phyloP scores from a whole-genome alignment of 2,797 vertebrate species.

The Gadopsis marmoratus region DNA sequence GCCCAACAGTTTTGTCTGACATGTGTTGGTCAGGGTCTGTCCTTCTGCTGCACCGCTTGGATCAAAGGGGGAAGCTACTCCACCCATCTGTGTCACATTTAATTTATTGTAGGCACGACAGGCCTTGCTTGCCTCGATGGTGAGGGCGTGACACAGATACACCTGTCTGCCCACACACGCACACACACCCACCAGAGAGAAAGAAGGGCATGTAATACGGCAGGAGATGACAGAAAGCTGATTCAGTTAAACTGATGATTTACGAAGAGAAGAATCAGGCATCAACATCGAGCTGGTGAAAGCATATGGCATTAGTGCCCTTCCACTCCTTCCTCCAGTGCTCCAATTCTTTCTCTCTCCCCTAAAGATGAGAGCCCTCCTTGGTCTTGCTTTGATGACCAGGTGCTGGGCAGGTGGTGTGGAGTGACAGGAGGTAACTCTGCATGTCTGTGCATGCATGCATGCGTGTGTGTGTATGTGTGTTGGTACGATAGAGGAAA shows the following conservation, averaged over 20 bases:
- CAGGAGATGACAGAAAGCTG: conserved; percentile 38
- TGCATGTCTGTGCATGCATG: conserved; percentile 55
- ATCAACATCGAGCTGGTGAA: conserved; percentile 60
- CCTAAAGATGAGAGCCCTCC: conserved; percentile 61
- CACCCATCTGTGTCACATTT: conserved; percentile 78
- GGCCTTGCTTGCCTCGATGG: conserved; percentile 56
- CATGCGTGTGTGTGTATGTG: conserved; percentile 37
- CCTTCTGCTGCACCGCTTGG: conserved; percentile 75
- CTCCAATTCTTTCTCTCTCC: conserved; percentile 56
- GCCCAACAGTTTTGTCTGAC: conserved; percentile 83
- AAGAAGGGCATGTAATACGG: conserved; percentile 24
- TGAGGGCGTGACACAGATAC: conserved; percentile 58
- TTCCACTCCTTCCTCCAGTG: conserved; percentile 43
- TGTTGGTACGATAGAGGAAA: conserved; percentile 67
- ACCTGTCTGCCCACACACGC: conserved; percentile 23
- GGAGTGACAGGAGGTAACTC: conserved; percentile 72
- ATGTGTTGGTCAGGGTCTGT: conserved; percentile 78
- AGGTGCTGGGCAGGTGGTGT: conserved; percentile 84
- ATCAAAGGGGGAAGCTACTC: conserved; percentile 75
- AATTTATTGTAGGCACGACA: conserved; percentile 62
- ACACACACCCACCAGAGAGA: conserved; percentile 1
- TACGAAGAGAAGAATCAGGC: conserved; percentile 54
- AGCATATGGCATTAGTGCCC: conserved; percentile 68
- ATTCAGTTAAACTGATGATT: conserved; percentile 56
- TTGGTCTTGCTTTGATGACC: conserved; percentile 84